Conservation (phyloP, 2,888 invertebrate genomes). For the Melieria omissa region DNA sequence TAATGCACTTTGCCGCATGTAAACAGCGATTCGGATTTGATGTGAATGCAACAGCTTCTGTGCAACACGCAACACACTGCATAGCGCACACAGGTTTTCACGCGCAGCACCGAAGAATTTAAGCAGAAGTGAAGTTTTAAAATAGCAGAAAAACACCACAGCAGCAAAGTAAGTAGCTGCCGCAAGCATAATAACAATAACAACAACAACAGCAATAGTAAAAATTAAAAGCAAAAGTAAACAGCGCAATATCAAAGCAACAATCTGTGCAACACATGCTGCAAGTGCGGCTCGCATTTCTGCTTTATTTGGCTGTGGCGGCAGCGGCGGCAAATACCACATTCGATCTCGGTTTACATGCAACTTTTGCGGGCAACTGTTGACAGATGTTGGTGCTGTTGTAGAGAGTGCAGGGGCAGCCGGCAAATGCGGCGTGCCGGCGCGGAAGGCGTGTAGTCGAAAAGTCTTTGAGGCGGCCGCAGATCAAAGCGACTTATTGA, state of each 20-base stretch:
- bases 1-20: neutral
- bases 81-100: too few relatives aligned
- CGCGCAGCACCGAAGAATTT: neutral
- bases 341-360: neutral
- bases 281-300: neutral
- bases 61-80: too few relatives aligned
- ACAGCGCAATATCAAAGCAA: conserved; percentile 15
- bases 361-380: conserved; percentile 1
- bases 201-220: neutral
- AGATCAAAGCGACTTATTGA: conserved; percentile 10
- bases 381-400: neutral
- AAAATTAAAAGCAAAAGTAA: conserved; percentile 11
- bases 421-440: neutral
- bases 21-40: conserved; percentile 3
- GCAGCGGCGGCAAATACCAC: neutral
- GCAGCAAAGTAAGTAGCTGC: conserved; percentile 26
- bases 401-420: neutral
- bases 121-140: too few relatives aligned
- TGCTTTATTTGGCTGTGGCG: neutral
- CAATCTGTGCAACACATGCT: conserved; percentile 23
- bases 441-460: too few relatives aligned
- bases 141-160: conserved; percentile 41
- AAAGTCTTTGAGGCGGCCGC: neutral
- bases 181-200: conserved; percentile 19
- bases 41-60: neutral